Evolutionary conservation across 2,113 vertebrate species (phyloP).

Genomic region (Garra rufa): DNA sequence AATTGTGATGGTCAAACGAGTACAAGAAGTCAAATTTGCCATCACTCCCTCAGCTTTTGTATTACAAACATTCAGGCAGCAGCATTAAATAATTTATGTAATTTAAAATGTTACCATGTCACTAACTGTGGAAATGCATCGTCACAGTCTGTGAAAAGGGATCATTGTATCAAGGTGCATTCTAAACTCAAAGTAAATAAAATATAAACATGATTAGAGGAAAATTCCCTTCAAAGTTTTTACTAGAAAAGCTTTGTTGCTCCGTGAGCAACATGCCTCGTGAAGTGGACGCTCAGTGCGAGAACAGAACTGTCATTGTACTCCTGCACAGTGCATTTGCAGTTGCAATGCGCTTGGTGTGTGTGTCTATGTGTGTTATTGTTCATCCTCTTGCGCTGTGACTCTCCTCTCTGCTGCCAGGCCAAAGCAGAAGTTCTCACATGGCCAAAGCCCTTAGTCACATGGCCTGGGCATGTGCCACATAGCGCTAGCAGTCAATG

Average conservation of each 20-base stretch:
- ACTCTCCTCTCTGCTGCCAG: slow-evolving; percentile 33
- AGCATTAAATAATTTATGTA: not conserved
- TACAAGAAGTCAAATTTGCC: too few species aligned
- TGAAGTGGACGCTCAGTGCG: slow-evolving; percentile 24
- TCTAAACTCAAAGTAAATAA: not conserved
- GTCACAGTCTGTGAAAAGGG: not conserved
- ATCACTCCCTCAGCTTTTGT: too few species aligned
- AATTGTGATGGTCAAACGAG: too few species aligned
- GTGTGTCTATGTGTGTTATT: slow-evolving; percentile 32
- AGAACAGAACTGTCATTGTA: slow-evolving; percentile 41
- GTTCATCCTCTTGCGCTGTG: slow-evolving; percentile 35
- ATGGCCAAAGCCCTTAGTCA: slow-evolving; percentile 48
- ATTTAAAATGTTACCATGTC: not conserved
- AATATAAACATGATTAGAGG: not conserved
- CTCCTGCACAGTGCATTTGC: slow-evolving; percentile 29
- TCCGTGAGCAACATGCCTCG: slow-evolving; percentile 24
- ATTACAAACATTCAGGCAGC: not conserved
- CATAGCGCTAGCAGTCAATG: slow-evolving; percentile 15
- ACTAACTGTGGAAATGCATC: too few species aligned
- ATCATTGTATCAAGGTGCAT: not conserved
- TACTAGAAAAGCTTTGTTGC: slow-evolving; percentile 6
- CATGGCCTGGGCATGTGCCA: slow-evolving; percentile 53
- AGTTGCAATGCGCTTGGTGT: slow-evolving; percentile 17
- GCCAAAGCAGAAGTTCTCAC: slow-evolving; percentile 45
- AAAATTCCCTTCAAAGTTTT: not conserved